Conservation (phyloP, 2,888 invertebrate species). For the Caenorhabditis panamensis region DNA sequence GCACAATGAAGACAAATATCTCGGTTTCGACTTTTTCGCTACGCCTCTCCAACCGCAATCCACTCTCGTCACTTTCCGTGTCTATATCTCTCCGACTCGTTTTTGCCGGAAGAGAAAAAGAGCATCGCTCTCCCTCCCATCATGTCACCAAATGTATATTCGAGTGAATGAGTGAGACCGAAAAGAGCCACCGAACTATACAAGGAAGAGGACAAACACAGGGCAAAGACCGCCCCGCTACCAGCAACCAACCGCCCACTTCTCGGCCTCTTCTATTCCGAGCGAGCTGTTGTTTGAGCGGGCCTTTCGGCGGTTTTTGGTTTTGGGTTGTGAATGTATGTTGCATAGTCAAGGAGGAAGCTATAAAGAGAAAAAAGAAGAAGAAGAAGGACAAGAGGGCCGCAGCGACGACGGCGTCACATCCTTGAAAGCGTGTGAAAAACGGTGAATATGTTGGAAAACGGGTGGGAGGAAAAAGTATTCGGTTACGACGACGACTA, state of each 20-base stretch:
- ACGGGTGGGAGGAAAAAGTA: no score
- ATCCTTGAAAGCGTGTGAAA: conserved; percentile 53
- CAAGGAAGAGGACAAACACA: conserved; percentile 30
- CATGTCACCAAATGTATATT: conserved; percentile 41
- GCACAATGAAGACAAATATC: conserved; percentile 51
- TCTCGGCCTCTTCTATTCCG: not conserved
- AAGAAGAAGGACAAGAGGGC: conserved; percentile 9
- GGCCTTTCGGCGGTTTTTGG: not conserved
- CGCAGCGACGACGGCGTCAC: conserved; percentile 14
- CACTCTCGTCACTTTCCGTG: conserved; percentile 1
- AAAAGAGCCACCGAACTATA: conserved; percentile 8
- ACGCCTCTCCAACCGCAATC: conserved; percentile 18
- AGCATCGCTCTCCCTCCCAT: no score
- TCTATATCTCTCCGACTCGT: not conserved
- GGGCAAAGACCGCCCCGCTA: conserved; percentile 39
- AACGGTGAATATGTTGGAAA: no score
- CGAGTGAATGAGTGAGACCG: conserved; percentile 20
- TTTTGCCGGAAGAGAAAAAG: conserved; percentile 20
- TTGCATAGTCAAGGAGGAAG: not conserved
- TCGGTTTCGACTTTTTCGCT: conserved; percentile 10
- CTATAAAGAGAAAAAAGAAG: conserved; percentile 8
- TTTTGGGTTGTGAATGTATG: conserved; percentile 8
- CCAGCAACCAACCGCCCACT: conserved; percentile 9
- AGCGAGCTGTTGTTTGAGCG: conserved; percentile 12
- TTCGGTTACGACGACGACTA: conserved; percentile 40